Conservation (phyloP, 2,888 invertebrate genomes). For the Pseudococcus longispinus region DNA sequence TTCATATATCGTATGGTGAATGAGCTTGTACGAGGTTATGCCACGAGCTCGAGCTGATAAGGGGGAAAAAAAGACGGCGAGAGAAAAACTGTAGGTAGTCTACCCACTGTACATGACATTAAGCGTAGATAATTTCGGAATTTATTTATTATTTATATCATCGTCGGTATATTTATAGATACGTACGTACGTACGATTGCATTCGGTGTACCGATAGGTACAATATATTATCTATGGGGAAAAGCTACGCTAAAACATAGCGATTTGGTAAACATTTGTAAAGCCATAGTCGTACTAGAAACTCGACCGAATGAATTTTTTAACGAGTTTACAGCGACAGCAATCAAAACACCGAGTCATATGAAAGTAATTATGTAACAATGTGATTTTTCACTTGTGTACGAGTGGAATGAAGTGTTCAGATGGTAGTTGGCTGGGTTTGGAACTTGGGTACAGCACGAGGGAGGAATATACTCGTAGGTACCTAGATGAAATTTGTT, state of each 20-base stretch:
- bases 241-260: not conserved
- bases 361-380: not conserved
- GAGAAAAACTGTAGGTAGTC: not conserved
- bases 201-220: not conserved
- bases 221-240: not conserved
- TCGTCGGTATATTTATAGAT: not conserved
- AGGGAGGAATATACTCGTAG: not conserved
- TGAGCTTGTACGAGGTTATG: no score
- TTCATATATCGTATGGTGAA: no score
- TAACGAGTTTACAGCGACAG: not conserved
- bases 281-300: not conserved
- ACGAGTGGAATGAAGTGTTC: not conserved
- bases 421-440: no score
- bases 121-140: not conserved
- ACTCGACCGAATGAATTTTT: constrained; percentile 14
- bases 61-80: not conserved
- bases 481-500: no score
- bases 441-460: no score
- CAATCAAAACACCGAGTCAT: not conserved
- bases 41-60: no score
- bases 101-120: not conserved
- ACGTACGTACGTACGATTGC: not conserved
- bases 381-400: not conserved
- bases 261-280: not conserved
- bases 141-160: not conserved